Base-by-base conservation (phyloP, 2,113 vertebrate genomes). In the Phaethon lepturus region DNA sequence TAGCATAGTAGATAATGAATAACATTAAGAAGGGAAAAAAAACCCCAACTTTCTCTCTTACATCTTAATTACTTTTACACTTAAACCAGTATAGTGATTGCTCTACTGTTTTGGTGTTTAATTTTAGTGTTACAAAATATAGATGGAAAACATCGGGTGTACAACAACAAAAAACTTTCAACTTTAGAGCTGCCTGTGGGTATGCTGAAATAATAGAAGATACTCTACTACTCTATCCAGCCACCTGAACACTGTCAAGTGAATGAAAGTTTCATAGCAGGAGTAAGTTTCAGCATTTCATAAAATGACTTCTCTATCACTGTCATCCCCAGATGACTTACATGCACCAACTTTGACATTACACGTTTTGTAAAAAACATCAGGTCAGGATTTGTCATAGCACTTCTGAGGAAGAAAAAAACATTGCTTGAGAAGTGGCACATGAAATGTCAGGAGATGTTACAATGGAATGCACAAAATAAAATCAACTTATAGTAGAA, bases 291-390 rank as follows among this genome's bases (percentile, higher is more conserved):
- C 55, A 58, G 8, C 19, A 42, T 73, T 86, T 94, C 71, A 50
- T 90, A 55, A 88, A 83, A 73, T 29, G 8, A 15, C 13, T 93
- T 68, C 69, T 66, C 62, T 79, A 26, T 83, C 55, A 50, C 50
- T 83, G 74, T 73, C 81, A 78, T 85, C 74, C 63, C 66, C 45
- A n/a, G 42, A 29, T 69, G 63, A 77, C 72, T 83, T 82, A 47
- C 0, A 2, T 12, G 6, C 55, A 67, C 13, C 28, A 67, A 52
- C 23, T 89, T 79, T 72, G 87, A 52, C 73, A 40, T 50, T 69
- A 28, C 6, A 19, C 0, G 0, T 78, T 88, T 86, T 73, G 40
- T 38, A 55, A 66, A 69, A 90, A 86, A 45, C 1, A 0, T 55
- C 8, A 2, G 62, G 31, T 82, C 33, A 60, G 56, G 62, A 90